Base-by-base conservation (phyloP, 2,797 vertebrate genomes). In the Xerus rutilus region DNA sequence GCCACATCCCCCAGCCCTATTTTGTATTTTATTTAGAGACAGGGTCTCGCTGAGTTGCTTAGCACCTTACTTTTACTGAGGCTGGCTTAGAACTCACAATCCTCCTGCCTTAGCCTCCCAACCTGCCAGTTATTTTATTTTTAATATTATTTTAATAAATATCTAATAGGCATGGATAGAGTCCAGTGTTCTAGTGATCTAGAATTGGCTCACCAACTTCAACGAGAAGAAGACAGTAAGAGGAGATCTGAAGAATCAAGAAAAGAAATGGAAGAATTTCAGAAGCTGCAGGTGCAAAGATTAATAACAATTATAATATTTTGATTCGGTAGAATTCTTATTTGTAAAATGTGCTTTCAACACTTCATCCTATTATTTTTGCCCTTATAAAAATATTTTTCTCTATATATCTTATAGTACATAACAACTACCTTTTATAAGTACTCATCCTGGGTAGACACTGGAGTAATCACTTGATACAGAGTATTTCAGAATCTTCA, bases 221-320 rank as follows among this genome's bases (percentile, higher is more conserved):
- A 99, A 67, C 97, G 95, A 73, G 99, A 99, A 96, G 99, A 99
- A 98, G 98, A 99, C 57, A 92, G 94, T 73, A 64, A 88, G 78
- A 98, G 97, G 94, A 98, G 96, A 96, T 98, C 96, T 86, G 98
- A 98, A 91, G 99, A 99, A 92, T 98, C 98, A 70, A 97, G 91
- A 84, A 96, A 84, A 97, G 99, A 99, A 97, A 98, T 74, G 69
- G 98, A 98, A 90, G 99, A 99, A 94, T 99, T 99, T 97, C 98
- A 98, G 96, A 99, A 99, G 96, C 97, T 99, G 35, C 99, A 99
- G 99, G 99, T 99, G 95, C n/a, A 20, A 1, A 62, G n/a, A 95
- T 93, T 78, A 92, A 76, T 86, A 81, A 76, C 25, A 87, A 3
- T 91, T 65, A 43, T 15, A 67, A 10, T 87, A 57, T 82, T 94